phyloP scores from a whole-genome alignment of 53 echinoderm and acorn worm genomes.

The Antedon mediterranea region DNA sequence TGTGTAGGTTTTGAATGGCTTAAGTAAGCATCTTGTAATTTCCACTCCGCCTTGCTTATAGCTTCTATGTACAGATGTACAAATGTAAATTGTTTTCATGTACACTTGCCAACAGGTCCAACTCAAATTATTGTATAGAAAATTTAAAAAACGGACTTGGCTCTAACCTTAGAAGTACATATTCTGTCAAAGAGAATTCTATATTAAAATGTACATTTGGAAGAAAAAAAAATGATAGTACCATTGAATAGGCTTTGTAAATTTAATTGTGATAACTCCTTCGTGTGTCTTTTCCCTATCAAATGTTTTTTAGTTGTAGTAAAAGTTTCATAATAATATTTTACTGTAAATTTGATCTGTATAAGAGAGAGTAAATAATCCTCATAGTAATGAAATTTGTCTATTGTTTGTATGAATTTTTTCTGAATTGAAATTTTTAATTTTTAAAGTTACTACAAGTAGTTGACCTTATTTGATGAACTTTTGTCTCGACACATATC shows the following conservation, averaged over 20 bases:
- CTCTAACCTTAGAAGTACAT: neutral
- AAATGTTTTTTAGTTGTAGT: neutral
- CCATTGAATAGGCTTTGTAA: neutral
- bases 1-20: neutral
- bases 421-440: too few relatives aligned
- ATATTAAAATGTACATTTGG: neutral
- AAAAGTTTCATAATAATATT: neutral
- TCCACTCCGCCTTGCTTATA: neutral
- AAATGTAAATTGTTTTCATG: neutral
- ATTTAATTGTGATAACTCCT: neutral
- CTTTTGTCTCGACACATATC: too few relatives aligned
- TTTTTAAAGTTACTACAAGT: too few relatives aligned
- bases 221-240: too few relatives aligned
- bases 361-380: too few relatives aligned
- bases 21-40: neutral
- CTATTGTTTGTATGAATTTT: too few relatives aligned
- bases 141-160: neutral
- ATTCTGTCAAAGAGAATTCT: neutral
- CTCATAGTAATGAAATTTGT: neutral
- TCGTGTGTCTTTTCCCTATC: neutral
- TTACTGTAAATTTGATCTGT: neutral
- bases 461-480: too few relatives aligned
- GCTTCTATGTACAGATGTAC: neutral
- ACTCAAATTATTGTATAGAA: constrained; percentile 1
- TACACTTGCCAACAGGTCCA: neutral